These are phyloP conservation scores for Drosophila santomea DNA, from an alignment of 1,140 invertebrate genomes.

Conservation along the genomic window DNA sequence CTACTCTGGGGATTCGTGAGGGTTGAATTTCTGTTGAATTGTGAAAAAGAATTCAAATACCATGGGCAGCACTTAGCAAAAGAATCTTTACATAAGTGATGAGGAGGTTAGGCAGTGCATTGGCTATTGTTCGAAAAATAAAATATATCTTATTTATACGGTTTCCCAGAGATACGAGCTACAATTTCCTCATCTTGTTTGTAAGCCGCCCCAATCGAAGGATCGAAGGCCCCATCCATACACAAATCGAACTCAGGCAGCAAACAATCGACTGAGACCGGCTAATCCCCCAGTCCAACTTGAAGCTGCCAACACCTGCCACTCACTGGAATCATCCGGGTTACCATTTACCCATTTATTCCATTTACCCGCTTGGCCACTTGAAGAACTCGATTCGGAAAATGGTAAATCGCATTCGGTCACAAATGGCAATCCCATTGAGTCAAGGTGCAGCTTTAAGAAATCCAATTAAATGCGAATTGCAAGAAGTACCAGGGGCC, in stretches of 20 bases:
- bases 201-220: neutral
- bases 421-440: constrained; percentile 71
- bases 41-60: neutral
- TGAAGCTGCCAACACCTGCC: constrained; percentile 57
- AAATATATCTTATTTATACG: neutral
- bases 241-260: constrained; percentile 16
- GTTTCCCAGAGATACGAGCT: neutral
- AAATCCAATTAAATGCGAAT: constrained; percentile 71
- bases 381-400: neutral
- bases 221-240: no score
- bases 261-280: constrained; percentile 28
- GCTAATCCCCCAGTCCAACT: constrained; percentile 39
- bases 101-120: no score
- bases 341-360: neutral
- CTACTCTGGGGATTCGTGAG: constrained; percentile 2
- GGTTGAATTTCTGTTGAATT: neutral
- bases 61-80: neutral
- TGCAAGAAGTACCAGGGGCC: neutral
- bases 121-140: no score
- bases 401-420: constrained; percentile 51
- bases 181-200: neutral
- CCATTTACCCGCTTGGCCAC: constrained; percentile 27
- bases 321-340: constrained; percentile 24
- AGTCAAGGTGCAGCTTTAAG: constrained; percentile 75
- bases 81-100: neutral